These are phyloP conservation scores for Amiota communis DNA, from an alignment of 2,888 invertebrate genomes.

Conservation along the genomic window DNA sequence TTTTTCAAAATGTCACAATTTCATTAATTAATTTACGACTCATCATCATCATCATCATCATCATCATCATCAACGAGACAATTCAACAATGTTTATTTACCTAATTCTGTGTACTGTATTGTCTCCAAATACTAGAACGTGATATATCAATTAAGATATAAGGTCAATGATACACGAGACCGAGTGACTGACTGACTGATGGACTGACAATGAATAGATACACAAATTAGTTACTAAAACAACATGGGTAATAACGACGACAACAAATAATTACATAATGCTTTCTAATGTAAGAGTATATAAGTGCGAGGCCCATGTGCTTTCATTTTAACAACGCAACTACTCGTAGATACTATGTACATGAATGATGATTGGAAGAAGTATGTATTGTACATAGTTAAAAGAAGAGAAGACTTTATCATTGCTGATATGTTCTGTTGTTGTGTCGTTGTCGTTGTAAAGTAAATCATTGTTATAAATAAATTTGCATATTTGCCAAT, in stretches of 20 bases:
- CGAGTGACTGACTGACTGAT: neutral
- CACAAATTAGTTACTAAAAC: too few species aligned
- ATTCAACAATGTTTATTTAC: constrained; percentile 47
- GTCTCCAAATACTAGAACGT: constrained; percentile 1
- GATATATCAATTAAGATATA: constrained; percentile 6
- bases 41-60: too few species aligned
- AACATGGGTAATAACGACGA: neutral
- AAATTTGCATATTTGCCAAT: constrained; percentile 55
- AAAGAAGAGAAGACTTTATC: too few species aligned
- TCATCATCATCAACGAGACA: neutral
- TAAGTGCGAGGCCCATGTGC: neutral
- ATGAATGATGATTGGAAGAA: too few species aligned
- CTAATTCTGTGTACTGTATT: constrained; percentile 34
- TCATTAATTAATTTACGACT: constrained; percentile 44
- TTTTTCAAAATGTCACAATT: constrained; percentile 16
- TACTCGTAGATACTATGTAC: neutral
- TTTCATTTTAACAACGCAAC: neutral
- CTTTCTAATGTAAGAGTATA: neutral
- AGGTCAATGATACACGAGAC: neutral
- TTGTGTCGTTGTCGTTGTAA: neutral
- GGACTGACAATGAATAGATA: too few species aligned
- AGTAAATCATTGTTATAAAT: constrained; percentile 35
- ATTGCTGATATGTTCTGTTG: too few species aligned
- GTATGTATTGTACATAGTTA: too few species aligned
- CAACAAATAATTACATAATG: neutral